A percentile compares a stretch with the other conserved stretches of the same genome.
These are phyloP conservation scores for Pseudochaenichthys georgianus DNA, from an alignment of 2,797 vertebrate genomes.

Conservation along the genomic window DNA sequence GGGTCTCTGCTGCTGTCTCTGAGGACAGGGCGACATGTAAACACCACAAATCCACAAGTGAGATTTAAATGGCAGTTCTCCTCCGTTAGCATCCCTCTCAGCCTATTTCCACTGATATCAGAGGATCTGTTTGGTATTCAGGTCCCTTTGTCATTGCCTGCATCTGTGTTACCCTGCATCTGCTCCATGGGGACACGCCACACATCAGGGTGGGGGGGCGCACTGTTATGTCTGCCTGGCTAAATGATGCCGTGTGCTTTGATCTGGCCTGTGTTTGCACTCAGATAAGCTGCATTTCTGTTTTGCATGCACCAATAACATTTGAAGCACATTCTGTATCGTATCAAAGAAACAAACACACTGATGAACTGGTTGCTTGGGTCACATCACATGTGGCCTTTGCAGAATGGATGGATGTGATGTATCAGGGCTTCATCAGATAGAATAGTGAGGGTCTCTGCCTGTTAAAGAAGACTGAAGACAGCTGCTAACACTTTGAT, in stretches of 20 bases:
- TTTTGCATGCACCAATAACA: slow-evolving; percentile 73
- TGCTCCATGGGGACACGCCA: slow-evolving; percentile 19
- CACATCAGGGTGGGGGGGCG: slow-evolving; percentile 69
- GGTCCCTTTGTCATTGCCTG: slow-evolving; percentile 13
- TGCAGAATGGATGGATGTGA: slow-evolving; percentile 8
- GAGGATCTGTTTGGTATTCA: slow-evolving; percentile 35
- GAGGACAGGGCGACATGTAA: slow-evolving; percentile 46
- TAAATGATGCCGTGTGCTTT: slow-evolving; percentile 63
- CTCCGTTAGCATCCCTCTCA: slow-evolving; percentile 6
- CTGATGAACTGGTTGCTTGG: slow-evolving; percentile 37
- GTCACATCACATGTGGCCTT: slow-evolving; percentile 29
- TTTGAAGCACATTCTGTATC: slow-evolving; percentile 30
- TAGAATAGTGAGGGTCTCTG: too few species aligned
- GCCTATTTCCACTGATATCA: slow-evolving; percentile 37
- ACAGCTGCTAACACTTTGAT: slow-evolving; percentile 31
- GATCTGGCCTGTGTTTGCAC: slow-evolving; percentile 59
- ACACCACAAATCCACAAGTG: slow-evolving; percentile 42
- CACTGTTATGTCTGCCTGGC: slow-evolving; percentile 74
- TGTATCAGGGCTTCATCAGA: slow-evolving; percentile 1
- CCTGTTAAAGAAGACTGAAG: background rate
- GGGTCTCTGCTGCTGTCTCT: slow-evolving; percentile 46
- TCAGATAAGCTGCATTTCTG: slow-evolving; percentile 73
- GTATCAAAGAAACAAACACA: slow-evolving; percentile 47
- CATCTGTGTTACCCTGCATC: slow-evolving; percentile 23
- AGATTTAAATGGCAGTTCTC: slow-evolving; percentile 29